Base-by-base conservation (phyloP, 2,888 invertebrate species). In the Tetramorium bicarinatum region DNA sequence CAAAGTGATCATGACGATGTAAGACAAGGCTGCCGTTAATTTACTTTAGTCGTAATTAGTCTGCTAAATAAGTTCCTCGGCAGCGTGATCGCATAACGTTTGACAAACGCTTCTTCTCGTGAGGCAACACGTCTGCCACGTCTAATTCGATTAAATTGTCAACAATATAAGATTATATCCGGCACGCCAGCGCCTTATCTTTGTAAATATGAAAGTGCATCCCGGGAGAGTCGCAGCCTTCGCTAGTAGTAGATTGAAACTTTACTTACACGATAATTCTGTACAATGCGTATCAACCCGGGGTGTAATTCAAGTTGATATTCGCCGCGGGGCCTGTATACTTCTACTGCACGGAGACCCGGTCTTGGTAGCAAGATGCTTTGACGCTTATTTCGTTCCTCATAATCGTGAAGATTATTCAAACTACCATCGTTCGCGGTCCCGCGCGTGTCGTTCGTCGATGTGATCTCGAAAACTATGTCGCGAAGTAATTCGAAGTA, bases 261-360 rank as follows among this genome's bases (percentile, higher is more conserved):
- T 93, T 91, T 92, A 89, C 79, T 88, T 87, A 81, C 90, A 89
- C 89, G 91, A 93, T 93, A 92, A 93, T 93, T 93, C 86, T 85
- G 85, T 89, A 89, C 80, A 66, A 87, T 88, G 89, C 87, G 83
- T 71, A 76, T 85, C 92, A 89, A 88, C 76, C 91, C 84, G 56
- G 90, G 88, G 88, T 88, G 88, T 89, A 91, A 91, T 93, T 91
- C 87, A 83, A 83, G 88, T 92, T 91, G 89, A 92, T 93, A 91
- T 90, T 89, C 91, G 86, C 91, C 91, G 81, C 87, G 92, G 91
- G 91, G 90, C 91, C 87, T 87, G 86, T 90, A 90, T 87, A 85
- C 82, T 83, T 79, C 82, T 87, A 74, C 75, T 80, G 76, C 81
- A 62, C 66, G 76, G 88, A 77, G 85, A 84, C 61, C 41, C 84